Conservation (phyloP, 1,140 invertebrate genomes). For the Drosophila albomicans region DNA sequence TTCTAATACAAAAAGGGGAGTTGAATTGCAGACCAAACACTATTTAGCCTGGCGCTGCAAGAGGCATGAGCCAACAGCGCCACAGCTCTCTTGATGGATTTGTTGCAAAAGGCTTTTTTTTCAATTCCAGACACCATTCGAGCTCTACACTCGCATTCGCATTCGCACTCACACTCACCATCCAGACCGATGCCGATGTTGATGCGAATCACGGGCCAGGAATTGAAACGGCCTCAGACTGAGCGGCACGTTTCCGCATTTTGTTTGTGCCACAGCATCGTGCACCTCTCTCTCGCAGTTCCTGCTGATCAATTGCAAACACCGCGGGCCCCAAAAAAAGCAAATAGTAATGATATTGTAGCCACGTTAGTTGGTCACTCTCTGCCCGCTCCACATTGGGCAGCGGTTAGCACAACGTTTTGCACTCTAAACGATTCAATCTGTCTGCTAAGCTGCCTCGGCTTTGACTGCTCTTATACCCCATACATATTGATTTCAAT, state of each 20-base stretch:
- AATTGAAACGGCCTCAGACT: slow-evolving; percentile 47
- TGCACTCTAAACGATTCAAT: slow-evolving; percentile 74
- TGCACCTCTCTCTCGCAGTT: neutral
- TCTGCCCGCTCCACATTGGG: slow-evolving; percentile 62
- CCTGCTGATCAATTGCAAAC: slow-evolving; percentile 68
- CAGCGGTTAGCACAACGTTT: slow-evolving; percentile 60
- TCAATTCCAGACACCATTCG: slow-evolving; percentile 56
- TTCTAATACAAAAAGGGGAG: slow-evolving; percentile 59
- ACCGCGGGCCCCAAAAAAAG: slow-evolving; percentile 69
- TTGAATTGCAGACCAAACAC: slow-evolving; percentile 8
- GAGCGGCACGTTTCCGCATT: slow-evolving; percentile 74
- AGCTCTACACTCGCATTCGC: neutral
- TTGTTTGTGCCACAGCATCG: slow-evolving; percentile 33
- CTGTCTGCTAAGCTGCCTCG: slow-evolving; percentile 26
- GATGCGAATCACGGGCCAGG: slow-evolving; percentile 60
- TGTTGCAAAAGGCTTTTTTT: slow-evolving; percentile 48
- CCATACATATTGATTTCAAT: slow-evolving; percentile 15
- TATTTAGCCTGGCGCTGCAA: slow-evolving; percentile 23
- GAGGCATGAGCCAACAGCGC: slow-evolving; percentile 60
- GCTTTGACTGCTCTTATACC: slow-evolving; percentile 35
- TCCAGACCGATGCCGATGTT: slow-evolving; percentile 46
- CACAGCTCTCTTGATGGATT: slow-evolving; percentile 73
- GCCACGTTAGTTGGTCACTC: slow-evolving; percentile 34
- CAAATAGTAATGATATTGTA: slow-evolving; percentile 71
- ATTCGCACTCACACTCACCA: neutral